These are phyloP conservation scores for Cavia aperea DNA, from an alignment of 2,113 vertebrate species.

Conservation along the genomic window DNA sequence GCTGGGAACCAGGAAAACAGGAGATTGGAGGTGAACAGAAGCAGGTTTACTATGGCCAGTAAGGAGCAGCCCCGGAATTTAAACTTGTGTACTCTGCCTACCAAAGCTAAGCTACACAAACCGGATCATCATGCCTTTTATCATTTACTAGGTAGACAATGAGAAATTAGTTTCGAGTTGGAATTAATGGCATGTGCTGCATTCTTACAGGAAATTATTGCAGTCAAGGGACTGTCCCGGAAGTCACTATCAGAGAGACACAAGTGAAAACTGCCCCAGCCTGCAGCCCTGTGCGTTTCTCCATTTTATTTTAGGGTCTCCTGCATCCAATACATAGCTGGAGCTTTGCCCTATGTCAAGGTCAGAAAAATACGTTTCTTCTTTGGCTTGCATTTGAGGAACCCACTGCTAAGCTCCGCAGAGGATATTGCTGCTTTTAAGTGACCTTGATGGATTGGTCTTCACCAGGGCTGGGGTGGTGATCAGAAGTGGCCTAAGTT, in stretches of 20 bases:
- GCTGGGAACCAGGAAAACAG: neutral
- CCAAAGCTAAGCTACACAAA: neutral
- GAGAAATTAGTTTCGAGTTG: neutral
- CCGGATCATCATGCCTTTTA: neutral
- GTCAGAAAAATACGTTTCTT: neutral
- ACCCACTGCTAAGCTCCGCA: neutral
- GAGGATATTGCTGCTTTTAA: neutral
- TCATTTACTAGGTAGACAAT: neutral
- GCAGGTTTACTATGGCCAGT: neutral
- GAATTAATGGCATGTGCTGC: neutral
- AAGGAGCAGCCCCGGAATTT: neutral
- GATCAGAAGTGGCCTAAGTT: neutral
- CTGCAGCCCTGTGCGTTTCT: neutral
- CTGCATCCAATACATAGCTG: neutral
- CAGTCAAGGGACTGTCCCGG: neutral
- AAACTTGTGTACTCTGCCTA: neutral
- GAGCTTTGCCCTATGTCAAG: neutral
- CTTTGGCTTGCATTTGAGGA: neutral
- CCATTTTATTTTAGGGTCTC: neutral
- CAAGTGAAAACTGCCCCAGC: neutral
- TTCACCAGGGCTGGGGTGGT: neutral
- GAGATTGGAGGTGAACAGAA: neutral
- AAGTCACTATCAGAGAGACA: neutral
- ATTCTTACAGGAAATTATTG: neutral
- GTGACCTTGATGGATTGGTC: neutral